Base-by-base conservation (phyloP, 2,797 vertebrate species). In the Arctocebus calabarensis region DNA sequence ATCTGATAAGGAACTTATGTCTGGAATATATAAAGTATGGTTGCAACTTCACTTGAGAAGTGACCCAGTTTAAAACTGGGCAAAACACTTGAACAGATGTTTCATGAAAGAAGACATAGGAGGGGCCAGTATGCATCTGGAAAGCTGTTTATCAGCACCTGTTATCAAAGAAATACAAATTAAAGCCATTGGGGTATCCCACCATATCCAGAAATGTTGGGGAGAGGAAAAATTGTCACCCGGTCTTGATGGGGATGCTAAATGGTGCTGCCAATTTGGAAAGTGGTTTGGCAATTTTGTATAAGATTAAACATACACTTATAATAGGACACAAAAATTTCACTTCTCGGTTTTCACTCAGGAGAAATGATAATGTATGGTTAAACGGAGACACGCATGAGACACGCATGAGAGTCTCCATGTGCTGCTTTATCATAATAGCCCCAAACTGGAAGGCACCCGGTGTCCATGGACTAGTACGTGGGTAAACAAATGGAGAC, bases 401-500 rank as follows among this genome's bases (percentile, higher is more conserved):
- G 73, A 25, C 48, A 11, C 0, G 2, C 0, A 0, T 25, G 57
- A 68, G 59, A 29, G 3, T 13, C 7, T 7, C 40, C 43, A 3
- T 10, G 8, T 3, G 9, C 14, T 2, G 9, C 16, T 13, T n/a
- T 27, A 19, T 25, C 13, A 4, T 9, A 8, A 8, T 1, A 37
- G 40, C 57, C 22, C 3, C 12, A 40, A 1, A 2, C 37, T 22
- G 43, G 34, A 10, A 52, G 3, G 8, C 0, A 7, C 62, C n/a
- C 16, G 2, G 23, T 0, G 55, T 2, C 59, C 83, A 6, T 2
- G 6, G 17, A 2, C 29, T 34, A 20, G 68, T 6, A 1, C 2
- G 1, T 0, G 12, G 85, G 1, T 5, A 2, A 4, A n/a, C 7
- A 10, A 3, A 0, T 0, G 1, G 40, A 5, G 11, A n/a, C 17